Conservation (phyloP, 2,888 invertebrate genomes). For the Vannuccia rotundouncinata region DNA sequence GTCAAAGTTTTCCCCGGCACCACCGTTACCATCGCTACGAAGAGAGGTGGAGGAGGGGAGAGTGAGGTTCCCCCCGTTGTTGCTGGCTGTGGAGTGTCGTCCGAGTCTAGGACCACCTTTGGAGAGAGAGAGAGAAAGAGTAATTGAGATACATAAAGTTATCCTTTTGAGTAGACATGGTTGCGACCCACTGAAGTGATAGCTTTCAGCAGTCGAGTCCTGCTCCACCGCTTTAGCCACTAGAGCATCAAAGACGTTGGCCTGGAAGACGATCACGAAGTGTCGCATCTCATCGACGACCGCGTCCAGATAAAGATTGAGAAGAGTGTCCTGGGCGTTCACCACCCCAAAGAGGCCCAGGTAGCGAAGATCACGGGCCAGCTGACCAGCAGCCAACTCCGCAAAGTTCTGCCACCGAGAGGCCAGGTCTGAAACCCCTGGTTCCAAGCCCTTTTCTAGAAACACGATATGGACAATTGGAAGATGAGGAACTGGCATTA, state of each 20-base stretch:
- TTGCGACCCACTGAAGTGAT: too few relatives aligned
- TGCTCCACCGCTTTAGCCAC: neutral
- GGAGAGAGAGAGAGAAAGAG: neutral
- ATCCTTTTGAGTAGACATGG: too few relatives aligned
- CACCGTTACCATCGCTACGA: neutral
- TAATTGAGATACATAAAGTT: neutral
- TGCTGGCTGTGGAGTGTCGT: neutral
- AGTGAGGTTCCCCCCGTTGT: neutral
- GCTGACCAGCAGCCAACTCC: neutral
- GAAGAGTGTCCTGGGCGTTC: constrained; percentile 25
- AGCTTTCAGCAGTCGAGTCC: neutral
- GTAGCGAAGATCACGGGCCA: neutral
- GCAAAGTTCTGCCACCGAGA: neutral
- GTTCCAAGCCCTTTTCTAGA: neutral
- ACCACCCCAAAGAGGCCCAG: neutral
- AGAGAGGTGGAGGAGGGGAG: neutral
- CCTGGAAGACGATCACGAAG: neutral
- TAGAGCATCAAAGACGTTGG: neutral
- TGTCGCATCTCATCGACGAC: constrained; percentile 3
- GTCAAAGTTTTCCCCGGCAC: neutral
- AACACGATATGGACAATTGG: too few relatives aligned
- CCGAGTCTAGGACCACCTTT: neutral
- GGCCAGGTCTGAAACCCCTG: neutral
- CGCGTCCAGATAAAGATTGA: constrained; percentile 26
- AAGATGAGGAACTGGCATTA: too few relatives aligned